Evolutionary conservation across 2,888 invertebrate genomes (phyloP), one percentile per base, ranked within the genome.

Genomic region (Apodemia zela): DNA sequence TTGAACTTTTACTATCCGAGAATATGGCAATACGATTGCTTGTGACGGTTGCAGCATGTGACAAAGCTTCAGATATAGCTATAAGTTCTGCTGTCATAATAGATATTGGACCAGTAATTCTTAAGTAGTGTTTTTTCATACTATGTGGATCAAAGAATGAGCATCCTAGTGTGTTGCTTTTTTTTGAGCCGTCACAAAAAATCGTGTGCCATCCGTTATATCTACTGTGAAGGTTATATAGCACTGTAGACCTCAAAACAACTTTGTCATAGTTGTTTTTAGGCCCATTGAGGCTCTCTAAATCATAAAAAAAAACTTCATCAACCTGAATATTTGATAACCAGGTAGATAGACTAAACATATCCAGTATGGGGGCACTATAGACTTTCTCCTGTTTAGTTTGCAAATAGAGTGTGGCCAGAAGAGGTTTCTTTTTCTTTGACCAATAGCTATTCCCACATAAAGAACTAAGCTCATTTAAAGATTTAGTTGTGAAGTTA

Each of bases 341-440:
- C 63, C 60, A 59, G 8, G 17, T 60, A 11, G 49, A n/a, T 25
- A 63, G 8, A 21, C 18, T 59, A 11, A 60, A 63, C 63, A 63
- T 63, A 18, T 63, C 63, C 7, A 63, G 21, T 35, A 42, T 29
- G n/a, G 35, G 21, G 15, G 35, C 29, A n/a, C n/a, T 49, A 10
- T 29, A 60, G 5, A 63, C 21, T 47, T 62, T 51, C 8, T 42
- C 2, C n/a, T 21, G 21, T 21, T 57, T 62, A 29, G 57, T 62
- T 35, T 35, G 35, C 11, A 10, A 35, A 35, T 35, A 35, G 10
- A 35, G 35, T 3, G 35, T 35, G 13, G 13, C 38, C 38, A 42
- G 38, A 5, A 42, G 38, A 13, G 38, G 38, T 42, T 42, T 42
- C 38, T 42, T 42, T 29, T 42, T 42, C 38, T 13, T 42, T 42